Percentiles rank a stretch among this genome's conserved stretches.
These are phyloP conservation scores for Calosoma granatense DNA, from an alignment of 1,140 invertebrate species.

Conservation along the genomic window DNA sequence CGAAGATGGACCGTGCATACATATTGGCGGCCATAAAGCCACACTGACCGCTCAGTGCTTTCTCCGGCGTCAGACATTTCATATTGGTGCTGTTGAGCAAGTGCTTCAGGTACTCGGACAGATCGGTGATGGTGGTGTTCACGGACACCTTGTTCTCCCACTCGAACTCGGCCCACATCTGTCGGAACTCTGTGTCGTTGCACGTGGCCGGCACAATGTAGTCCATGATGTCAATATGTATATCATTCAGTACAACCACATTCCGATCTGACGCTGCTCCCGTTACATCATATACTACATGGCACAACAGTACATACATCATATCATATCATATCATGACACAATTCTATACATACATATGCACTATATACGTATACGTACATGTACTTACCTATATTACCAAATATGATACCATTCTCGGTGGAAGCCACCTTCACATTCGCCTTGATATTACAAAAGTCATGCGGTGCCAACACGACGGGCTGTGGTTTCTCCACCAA, in stretches of 20 bases:
- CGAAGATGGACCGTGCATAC: constrained; percentile 98
- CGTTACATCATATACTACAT: constrained; percentile 88
- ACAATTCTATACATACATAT: no score
- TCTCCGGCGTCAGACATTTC: constrained; percentile 95
- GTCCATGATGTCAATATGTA: constrained; percentile 99
- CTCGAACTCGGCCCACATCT: constrained; percentile 99
- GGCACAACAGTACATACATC: no score
- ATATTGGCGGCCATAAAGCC: constrained; percentile 99
- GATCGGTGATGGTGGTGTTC: constrained; percentile 86
- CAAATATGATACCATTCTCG: constrained; percentile 99
- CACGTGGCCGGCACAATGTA: constrained; percentile 97
- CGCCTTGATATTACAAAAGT: constrained; percentile 97
- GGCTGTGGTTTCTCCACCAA: constrained; percentile 95
- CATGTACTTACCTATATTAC: constrained; percentile 81
- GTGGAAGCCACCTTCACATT: constrained; percentile 94
- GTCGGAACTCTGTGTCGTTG: constrained; percentile 89
- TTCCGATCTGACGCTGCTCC: constrained; percentile 90
- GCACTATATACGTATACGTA: no score
- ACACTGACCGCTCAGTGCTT: constrained; percentile 88
- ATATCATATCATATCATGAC: no score
- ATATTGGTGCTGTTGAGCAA: constrained; percentile 94
- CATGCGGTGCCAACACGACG: constrained; percentile 88
- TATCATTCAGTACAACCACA: constrained; percentile 97
- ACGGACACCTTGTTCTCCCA: constrained; percentile 99
- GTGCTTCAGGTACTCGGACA: constrained; percentile 88